Evolutionary conservation across 2,113 vertebrate genomes (phyloP).

Genomic region (Sebastes schlegelii): DNA sequence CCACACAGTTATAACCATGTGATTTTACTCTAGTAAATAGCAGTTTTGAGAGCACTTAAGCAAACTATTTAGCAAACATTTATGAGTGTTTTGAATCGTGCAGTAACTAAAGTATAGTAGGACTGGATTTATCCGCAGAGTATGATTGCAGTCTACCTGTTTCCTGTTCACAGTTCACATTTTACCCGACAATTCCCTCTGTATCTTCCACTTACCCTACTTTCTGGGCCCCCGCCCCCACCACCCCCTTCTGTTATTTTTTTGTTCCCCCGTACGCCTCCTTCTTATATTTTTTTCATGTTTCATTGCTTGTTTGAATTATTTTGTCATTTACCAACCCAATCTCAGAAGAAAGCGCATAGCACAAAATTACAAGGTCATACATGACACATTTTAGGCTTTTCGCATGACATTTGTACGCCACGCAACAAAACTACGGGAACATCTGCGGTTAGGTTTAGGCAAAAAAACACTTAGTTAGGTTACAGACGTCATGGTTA

Average conservation of each 20-base stretch:
- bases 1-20: background rate
- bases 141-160: background rate
- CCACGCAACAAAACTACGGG: too few relatives aligned
- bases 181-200: background rate
- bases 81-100: conserved; percentile 37
- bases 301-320: conserved; percentile 4
- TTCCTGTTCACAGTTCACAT: background rate
- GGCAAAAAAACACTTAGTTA: too few relatives aligned
- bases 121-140: conserved; percentile 16
- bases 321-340: background rate
- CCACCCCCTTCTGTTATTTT: background rate
- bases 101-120: conserved; percentile 5
- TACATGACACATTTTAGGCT: too few relatives aligned
- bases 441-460: too few relatives aligned
- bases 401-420: too few relatives aligned
- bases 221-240: background rate
- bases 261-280: background rate
- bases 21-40: conserved; percentile 45
- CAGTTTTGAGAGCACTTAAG: conserved; percentile 8
- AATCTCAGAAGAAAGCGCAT: too few relatives aligned
- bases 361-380: too few relatives aligned
- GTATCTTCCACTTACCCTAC: conserved; percentile 2
- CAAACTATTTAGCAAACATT: background rate
- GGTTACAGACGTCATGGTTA: too few relatives aligned
- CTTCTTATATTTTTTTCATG: background rate